phyloP scores from a whole-genome alignment of 2,113 vertebrate genomes.

The Notarius lentiginosus region DNA sequence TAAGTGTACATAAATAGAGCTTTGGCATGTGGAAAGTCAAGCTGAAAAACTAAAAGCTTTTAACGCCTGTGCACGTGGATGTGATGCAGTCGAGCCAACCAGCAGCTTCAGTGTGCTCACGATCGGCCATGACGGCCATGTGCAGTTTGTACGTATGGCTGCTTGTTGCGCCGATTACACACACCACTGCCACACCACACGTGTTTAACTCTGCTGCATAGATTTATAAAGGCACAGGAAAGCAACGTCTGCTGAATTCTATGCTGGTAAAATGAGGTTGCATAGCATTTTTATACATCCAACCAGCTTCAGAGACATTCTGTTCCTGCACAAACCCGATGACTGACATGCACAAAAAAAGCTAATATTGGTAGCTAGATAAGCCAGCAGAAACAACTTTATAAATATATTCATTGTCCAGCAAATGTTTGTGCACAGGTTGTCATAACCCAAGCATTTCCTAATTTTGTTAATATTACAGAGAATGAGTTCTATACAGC shows the following conservation, averaged over 20 bases:
- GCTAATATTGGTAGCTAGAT: slow-evolving; percentile 16
- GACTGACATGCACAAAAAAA: background rate
- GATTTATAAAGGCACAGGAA: slow-evolving; percentile 60
- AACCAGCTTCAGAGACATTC: slow-evolving; percentile 14
- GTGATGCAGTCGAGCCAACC: slow-evolving; percentile 78
- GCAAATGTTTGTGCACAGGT: slow-evolving; percentile 19
- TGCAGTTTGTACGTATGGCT: slow-evolving; percentile 53
- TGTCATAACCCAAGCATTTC: slow-evolving; percentile 46
- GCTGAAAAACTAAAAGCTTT: slow-evolving; percentile 85
- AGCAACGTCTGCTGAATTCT: slow-evolving; percentile 33
- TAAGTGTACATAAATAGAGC: slow-evolving; percentile 88
- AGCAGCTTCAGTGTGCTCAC: slow-evolving; percentile 77
- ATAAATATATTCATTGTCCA: slow-evolving; percentile 28
- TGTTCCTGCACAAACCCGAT: background rate
- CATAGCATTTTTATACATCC: slow-evolving; percentile 44
- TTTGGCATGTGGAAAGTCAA: slow-evolving; percentile 93
- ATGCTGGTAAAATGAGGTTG: slow-evolving; percentile 54
- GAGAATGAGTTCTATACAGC: background rate
- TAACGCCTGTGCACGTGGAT: slow-evolving; percentile 67
- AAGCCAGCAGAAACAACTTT: slow-evolving; percentile 1
- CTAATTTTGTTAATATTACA: background rate
- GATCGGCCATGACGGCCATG: slow-evolving; percentile 76
- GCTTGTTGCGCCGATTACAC: background rate
- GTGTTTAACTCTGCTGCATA: slow-evolving; percentile 50
- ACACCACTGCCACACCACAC: background rate